Evolutionary conservation across 2,888 invertebrate species (phyloP).

Genomic region (Fragum whitleyi): DNA sequence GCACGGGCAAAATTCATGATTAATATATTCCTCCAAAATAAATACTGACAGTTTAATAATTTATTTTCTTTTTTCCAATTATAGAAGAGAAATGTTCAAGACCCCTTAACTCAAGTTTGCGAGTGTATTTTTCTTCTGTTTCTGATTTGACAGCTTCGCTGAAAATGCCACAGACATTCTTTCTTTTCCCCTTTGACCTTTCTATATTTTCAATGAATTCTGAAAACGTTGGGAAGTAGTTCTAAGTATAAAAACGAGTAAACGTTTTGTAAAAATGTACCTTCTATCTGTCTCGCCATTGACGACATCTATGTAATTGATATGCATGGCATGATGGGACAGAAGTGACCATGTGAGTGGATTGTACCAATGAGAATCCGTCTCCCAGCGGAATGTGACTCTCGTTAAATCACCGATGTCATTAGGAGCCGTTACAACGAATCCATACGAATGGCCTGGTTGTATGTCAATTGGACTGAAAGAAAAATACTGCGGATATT

Average conservation of each 20-base stretch:
- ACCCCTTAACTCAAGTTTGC: too few species aligned
- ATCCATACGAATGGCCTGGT: slow-evolving; percentile 71
- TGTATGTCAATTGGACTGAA: slow-evolving; percentile 62
- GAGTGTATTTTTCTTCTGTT: too few species aligned
- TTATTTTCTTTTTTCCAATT: too few species aligned
- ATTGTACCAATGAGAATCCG: slow-evolving; percentile 62
- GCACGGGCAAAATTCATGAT: too few species aligned
- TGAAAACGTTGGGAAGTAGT: too few species aligned
- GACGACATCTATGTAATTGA: slow-evolving; percentile 48
- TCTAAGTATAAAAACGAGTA: not conserved
- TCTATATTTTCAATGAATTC: too few species aligned
- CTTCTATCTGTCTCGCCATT: slow-evolving; percentile 48
- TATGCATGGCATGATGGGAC: slow-evolving; percentile 44
- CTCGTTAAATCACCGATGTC: slow-evolving; percentile 68
- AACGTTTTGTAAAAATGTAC: slow-evolving; percentile 27
- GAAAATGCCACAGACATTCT: too few species aligned
- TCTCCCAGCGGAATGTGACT: slow-evolving; percentile 50
- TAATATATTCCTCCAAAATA: too few species aligned
- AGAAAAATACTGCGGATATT: not conserved
- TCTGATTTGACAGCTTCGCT: too few species aligned
- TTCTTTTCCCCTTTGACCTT: too few species aligned
- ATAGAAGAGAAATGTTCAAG: too few species aligned
- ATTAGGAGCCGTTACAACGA: slow-evolving; percentile 63
- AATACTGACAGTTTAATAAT: too few species aligned
- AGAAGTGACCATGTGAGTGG: slow-evolving; percentile 57